These are phyloP conservation scores for Yponomeuta plumbellus DNA, from an alignment of 2,888 invertebrate genomes.

Conservation along the genomic window DNA sequence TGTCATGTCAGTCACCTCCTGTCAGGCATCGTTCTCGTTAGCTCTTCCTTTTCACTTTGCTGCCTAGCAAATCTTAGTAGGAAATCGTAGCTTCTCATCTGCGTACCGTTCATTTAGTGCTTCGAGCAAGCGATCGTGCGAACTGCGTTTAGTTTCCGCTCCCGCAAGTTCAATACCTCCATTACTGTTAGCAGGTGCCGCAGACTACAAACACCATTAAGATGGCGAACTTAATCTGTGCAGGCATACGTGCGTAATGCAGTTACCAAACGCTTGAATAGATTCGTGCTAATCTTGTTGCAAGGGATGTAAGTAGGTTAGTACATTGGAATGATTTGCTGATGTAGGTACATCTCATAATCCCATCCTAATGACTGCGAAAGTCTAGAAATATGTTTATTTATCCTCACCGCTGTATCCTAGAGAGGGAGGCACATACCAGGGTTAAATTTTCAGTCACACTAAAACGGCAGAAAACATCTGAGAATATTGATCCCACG, in stretches of 20 bases:
- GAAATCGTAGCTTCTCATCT: not conserved
- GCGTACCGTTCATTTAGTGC: not conserved
- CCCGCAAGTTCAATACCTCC: constrained; percentile 52
- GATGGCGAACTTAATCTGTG: constrained; percentile 35
- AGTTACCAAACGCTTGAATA: constrained; percentile 16
- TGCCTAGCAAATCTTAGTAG: too few relatives aligned
- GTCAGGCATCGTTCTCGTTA: too few relatives aligned
- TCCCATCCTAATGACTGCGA: too few relatives aligned
- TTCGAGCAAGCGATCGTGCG: constrained; percentile 35
- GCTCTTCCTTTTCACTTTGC: too few relatives aligned
- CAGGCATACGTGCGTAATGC: constrained; percentile 21
- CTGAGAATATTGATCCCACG: too few relatives aligned
- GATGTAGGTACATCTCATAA: too few relatives aligned
- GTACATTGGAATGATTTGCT: not conserved
- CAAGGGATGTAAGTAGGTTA: not conserved
- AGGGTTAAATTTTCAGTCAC: too few relatives aligned
- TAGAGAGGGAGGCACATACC: too few relatives aligned
- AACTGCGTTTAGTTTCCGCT: constrained; percentile 53
- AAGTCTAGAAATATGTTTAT: too few relatives aligned
- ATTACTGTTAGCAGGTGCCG: constrained; percentile 34
- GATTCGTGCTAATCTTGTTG: not conserved
- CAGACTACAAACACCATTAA: constrained; percentile 29
- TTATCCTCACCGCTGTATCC: too few relatives aligned
- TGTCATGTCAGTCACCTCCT: too few relatives aligned
- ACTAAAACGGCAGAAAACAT: too few relatives aligned